phyloP scores from a whole-genome alignment of 35 echinoderm and acorn worm species.

The Eucidaris tribuloides region DNA sequence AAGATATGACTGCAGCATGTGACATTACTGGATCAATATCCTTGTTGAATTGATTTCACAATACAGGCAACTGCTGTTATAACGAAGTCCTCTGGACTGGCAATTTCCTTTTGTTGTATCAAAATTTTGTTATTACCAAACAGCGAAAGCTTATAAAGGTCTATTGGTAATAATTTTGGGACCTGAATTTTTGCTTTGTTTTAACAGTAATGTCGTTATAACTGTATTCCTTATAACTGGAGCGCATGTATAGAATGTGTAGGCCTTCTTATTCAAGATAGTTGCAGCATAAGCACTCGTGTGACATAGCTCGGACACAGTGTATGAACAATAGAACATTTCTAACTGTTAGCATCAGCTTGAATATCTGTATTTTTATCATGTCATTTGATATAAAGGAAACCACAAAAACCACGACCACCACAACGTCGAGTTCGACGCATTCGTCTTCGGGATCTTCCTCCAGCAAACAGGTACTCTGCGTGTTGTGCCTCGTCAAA shows the following conservation, averaged over 20 bases:
- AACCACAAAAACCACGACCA: slow-evolving; percentile 15
- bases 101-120: too few relatives aligned
- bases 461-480: slow-evolving; percentile 13
- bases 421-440: neutral
- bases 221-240: too few relatives aligned
- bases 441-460: slow-evolving; percentile 5
- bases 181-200: too few relatives aligned
- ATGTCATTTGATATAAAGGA: slow-evolving; percentile 1
- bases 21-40: too few relatives aligned
- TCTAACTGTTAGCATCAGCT: neutral
- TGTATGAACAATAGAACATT: neutral
- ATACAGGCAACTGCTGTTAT: too few relatives aligned
- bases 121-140: too few relatives aligned
- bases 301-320: neutral
- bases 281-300: neutral
- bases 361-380: neutral
- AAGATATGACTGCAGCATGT: too few relatives aligned
- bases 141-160: too few relatives aligned
- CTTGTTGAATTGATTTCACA: too few relatives aligned
- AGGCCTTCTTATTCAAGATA: neutral
- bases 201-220: too few relatives aligned
- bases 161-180: too few relatives aligned
- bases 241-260: neutral
- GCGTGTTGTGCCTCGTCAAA: neutral
- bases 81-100: too few relatives aligned